These are phyloP conservation scores for Florisuga fusca DNA, from an alignment of 2,797 vertebrate genomes.

Conservation along the genomic window DNA sequence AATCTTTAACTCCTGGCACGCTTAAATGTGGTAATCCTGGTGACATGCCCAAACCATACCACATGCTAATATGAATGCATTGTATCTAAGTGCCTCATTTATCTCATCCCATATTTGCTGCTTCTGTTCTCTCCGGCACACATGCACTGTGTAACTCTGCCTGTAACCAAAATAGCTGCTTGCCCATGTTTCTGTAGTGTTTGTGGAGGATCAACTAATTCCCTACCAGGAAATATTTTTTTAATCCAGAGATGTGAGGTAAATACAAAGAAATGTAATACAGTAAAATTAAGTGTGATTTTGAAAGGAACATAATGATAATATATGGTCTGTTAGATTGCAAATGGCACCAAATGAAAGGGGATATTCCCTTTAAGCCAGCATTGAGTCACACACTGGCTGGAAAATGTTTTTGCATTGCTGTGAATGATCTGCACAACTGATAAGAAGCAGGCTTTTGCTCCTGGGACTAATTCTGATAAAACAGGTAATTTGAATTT, in stretches of 20 bases:
- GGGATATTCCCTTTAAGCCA: not conserved
- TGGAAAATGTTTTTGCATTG: not conserved
- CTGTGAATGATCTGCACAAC: not conserved
- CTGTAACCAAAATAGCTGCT: not conserved
- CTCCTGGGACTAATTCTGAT: not conserved
- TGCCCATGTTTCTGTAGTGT: not conserved
- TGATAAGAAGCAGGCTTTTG: conserved; percentile 11
- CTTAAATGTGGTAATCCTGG: not conserved
- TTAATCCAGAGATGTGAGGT: not conserved
- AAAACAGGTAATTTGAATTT: not conserved
- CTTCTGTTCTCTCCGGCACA: not conserved
- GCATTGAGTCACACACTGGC: not conserved
- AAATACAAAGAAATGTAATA: not conserved
- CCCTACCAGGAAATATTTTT: not conserved
- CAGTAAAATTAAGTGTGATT: not conserved
- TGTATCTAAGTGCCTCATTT: fast-evolving
- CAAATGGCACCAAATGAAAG: conserved; percentile 1
- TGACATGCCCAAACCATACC: not conserved
- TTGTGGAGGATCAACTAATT: not conserved
- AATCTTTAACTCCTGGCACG: not conserved
- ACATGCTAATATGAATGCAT: not conserved
- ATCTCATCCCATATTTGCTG: not conserved
- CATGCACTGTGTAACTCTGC: fast-evolving
- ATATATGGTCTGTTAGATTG: not conserved
- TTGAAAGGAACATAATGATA: not conserved